Percentiles rank a stretch among this genome's conserved stretches.
Conservation (phyloP, 92 coral and sea anemone genomes). For the Paragorgia papillata region DNA sequence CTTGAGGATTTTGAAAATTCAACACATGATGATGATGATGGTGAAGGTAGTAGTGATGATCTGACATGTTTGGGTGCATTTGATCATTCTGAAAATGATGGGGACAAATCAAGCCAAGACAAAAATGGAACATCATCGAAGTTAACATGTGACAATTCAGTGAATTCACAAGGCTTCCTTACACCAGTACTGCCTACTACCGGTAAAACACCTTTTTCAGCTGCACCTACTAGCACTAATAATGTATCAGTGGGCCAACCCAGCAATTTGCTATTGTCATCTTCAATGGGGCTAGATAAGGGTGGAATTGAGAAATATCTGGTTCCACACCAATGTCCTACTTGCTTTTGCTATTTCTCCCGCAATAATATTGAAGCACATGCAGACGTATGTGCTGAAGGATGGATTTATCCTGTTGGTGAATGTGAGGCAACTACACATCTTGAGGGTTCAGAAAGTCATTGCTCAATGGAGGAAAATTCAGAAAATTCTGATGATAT, state of each 20-base stretch:
- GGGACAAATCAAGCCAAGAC: too few species aligned
- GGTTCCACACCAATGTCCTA: slow-evolving; percentile 47
- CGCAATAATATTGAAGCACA: slow-evolving; percentile 43
- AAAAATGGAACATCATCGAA: not conserved
- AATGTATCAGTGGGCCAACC: too few species aligned
- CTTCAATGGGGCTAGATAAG: not conserved
- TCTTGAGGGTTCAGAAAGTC: too few species aligned
- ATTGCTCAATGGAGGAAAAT: not conserved
- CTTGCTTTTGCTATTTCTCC: slow-evolving; percentile 40
- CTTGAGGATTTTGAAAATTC: slow-evolving; percentile 58
- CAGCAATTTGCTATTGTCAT: too few species aligned
- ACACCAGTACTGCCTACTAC: too few species aligned
- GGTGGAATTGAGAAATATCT: slow-evolving; percentile 16
- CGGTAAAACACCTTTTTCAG: too few species aligned
- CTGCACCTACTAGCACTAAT: too few species aligned
- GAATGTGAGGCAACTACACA: too few species aligned
- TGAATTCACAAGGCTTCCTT: not conserved
- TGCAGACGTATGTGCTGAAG: slow-evolving; percentile 53
- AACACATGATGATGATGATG: slow-evolving; percentile 38
- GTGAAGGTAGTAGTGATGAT: too few species aligned
- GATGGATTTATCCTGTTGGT: slow-evolving; percentile 49
- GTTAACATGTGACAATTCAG: not conserved
- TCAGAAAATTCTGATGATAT: not conserved
- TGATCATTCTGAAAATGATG: too few species aligned
- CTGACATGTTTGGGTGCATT: too few species aligned